Base-by-base conservation (phyloP, 2,113 vertebrate species). In the Caretta caretta region DNA sequence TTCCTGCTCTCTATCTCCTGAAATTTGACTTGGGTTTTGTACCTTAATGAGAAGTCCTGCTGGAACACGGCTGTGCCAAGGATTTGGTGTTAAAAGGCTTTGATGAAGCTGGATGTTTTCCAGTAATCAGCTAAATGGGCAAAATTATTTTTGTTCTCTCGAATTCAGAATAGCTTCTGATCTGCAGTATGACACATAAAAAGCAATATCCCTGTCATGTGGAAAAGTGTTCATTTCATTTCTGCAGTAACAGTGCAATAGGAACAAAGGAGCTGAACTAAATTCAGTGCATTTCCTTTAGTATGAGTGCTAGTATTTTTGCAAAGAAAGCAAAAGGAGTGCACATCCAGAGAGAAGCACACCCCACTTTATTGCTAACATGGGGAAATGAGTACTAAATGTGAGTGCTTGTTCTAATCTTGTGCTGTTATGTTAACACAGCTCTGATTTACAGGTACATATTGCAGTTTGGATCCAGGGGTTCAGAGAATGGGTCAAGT, bases 71-170 rank as follows among this genome's bases (percentile, higher is more conserved):
- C n/a, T 72, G 79, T 95, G 88, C 81, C 91, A 96, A 92, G 87
- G 85, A 91, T 91, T 84, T 84, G 87, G 50, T 83, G 50, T 93
- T 91, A 95, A 92, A 94, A 96, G 95, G 91, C 80, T 75, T 75
- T 92, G 87, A 93, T 94, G 83, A 90, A 95, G 80, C 88, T 86
- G 96, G 97, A 83, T 90, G 65, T 88, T 97, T 95, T 89, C 83
- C 89, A 93, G 94, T 95, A 95, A 97, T 96, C 94, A 97, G 96
- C 95, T 93, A 86, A 97, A n/a, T 56, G 53, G 86, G 79, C 92
- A 97, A 97, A 95, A 54, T 65, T 92, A 84, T 92, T 93, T 97
- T 97, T 97, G 94, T 97, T 97, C 96, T 98, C 96, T 49, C 90
- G 89, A 97, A 96, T 87, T 25, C 87, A 59, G 96, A 88, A 91